A percentile compares a stretch with the other conserved stretches of the same genome.
phyloP scores from a whole-genome alignment of 2,888 invertebrate genomes.

The Odontothrips loti region DNA sequence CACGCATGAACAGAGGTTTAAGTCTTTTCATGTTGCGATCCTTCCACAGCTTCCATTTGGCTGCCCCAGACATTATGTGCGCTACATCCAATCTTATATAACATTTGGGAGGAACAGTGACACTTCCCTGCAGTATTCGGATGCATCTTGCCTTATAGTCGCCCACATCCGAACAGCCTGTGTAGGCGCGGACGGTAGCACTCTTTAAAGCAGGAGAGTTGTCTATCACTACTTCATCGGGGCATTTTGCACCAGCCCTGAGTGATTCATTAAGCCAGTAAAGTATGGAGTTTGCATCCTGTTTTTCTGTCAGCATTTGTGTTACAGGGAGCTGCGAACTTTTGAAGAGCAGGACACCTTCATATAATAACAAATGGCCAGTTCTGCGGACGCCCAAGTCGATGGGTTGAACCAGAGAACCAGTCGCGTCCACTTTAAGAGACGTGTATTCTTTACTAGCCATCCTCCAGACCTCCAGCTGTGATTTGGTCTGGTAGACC shows the following conservation, averaged over 20 bases:
- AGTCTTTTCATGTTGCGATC: neutral
- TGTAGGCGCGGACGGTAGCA: neutral
- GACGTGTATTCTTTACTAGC: neutral
- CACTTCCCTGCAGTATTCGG: neutral
- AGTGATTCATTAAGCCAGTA: neutral
- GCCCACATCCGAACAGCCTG: neutral
- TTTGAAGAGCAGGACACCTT: neutral
- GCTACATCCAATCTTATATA: neutral
- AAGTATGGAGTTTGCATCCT: neutral
- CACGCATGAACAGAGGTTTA: neutral
- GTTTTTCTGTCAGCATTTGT: neutral
- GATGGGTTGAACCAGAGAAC: neutral
- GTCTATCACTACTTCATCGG: neutral
- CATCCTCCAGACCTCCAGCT: neutral
- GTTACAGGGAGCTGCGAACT: neutral
- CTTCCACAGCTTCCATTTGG: neutral
- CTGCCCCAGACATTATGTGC: neutral
- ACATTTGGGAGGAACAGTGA: neutral
- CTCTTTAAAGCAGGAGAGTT: neutral
- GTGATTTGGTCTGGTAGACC: neutral
- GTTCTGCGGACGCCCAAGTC: neutral
- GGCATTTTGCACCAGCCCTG: neutral
- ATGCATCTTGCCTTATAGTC: neutral
- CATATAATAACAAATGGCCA: neutral
- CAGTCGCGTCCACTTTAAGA: neutral